Evolutionary conservation across 2,888 invertebrate species (phyloP).

Genomic region (Entomobrya multifasciata): DNA sequence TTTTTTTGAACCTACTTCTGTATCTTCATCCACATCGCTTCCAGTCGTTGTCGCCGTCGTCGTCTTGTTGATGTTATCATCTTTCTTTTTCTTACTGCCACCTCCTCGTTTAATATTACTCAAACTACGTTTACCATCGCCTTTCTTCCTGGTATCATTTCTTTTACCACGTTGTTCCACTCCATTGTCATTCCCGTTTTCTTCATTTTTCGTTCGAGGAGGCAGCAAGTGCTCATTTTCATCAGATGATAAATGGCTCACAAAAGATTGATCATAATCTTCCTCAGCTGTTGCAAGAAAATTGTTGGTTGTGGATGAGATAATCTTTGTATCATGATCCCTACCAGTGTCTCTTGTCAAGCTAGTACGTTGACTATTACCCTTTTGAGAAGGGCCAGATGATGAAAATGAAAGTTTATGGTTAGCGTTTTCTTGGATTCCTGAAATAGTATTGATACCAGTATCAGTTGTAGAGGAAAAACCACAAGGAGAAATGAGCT

Average conservation of each 20-base stretch:
- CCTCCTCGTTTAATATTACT: slow-evolving; percentile 26
- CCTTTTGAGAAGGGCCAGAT: slow-evolving; percentile 48
- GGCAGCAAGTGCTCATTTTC: slow-evolving; percentile 62
- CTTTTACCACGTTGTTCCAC: slow-evolving; percentile 6
- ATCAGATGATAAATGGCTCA: slow-evolving; percentile 58
- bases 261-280: slow-evolving; percentile 64
- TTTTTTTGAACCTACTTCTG: background rate
- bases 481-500: slow-evolving; percentile 61
- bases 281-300: slow-evolving; percentile 53
- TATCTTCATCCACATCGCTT: slow-evolving; percentile 9
- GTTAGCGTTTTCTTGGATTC: slow-evolving; percentile 44
- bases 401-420: slow-evolving; percentile 54
- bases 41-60: slow-evolving; percentile 25
- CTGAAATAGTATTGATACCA: background rate
- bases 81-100: slow-evolving; percentile 1
- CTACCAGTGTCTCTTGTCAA: background rate
- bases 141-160: slow-evolving; percentile 8
- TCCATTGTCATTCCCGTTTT: background rate
- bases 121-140: slow-evolving; percentile 23
- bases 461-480: slow-evolving; percentile 28
- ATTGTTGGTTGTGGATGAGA: slow-evolving; percentile 14
- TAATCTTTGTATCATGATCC: slow-evolving; percentile 12
- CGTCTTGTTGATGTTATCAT: slow-evolving; percentile 14
- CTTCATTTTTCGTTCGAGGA: background rate
- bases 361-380: background rate